These are phyloP conservation scores for Marisa cornuarietis DNA, from an alignment of 1,140 invertebrate genomes.

Conservation along the genomic window DNA sequence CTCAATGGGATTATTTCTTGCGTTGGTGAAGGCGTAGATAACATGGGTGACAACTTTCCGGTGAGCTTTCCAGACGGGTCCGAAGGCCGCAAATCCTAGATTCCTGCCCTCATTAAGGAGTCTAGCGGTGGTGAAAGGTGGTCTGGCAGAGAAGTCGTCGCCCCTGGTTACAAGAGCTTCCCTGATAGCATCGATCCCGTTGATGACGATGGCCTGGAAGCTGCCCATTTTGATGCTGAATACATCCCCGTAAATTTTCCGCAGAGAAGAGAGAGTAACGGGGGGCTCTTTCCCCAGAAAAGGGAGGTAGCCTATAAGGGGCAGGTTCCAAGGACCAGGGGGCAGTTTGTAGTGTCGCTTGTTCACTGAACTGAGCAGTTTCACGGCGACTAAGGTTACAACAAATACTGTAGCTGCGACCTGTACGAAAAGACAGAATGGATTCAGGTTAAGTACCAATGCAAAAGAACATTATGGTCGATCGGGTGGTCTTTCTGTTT, in stretches of 20 bases:
- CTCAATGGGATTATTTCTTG: constrained; percentile 22
- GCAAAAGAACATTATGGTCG: constrained; percentile 32
- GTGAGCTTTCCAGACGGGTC: constrained; percentile 27
- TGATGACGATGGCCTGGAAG: constrained; percentile 37
- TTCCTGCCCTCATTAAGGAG: constrained; percentile 20
- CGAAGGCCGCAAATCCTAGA: constrained; percentile 24
- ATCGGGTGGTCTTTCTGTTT: no score
- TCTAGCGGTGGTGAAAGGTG: constrained; percentile 27
- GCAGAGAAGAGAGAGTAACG: constrained; percentile 16
- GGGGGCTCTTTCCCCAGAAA: constrained; percentile 36
- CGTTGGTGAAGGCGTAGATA: constrained; percentile 26
- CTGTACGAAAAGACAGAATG: not conserved
- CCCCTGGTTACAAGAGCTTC: constrained; percentile 33
- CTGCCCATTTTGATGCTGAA: constrained; percentile 39
- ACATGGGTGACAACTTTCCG: constrained; percentile 32
- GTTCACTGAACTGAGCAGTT: not conserved
- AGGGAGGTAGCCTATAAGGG: constrained; percentile 50
- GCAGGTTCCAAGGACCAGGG: constrained; percentile 48
- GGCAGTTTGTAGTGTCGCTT: constrained; percentile 25
- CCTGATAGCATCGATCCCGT: constrained; percentile 30
- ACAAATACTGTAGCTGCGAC: not conserved
- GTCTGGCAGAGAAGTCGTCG: constrained; percentile 36
- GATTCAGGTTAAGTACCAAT: constrained; percentile 30
- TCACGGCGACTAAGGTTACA: not conserved
- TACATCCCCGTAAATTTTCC: constrained; percentile 39